phyloP scores from a whole-genome alignment of 1,140 invertebrate genomes.

The Gryon sp. region DNA sequence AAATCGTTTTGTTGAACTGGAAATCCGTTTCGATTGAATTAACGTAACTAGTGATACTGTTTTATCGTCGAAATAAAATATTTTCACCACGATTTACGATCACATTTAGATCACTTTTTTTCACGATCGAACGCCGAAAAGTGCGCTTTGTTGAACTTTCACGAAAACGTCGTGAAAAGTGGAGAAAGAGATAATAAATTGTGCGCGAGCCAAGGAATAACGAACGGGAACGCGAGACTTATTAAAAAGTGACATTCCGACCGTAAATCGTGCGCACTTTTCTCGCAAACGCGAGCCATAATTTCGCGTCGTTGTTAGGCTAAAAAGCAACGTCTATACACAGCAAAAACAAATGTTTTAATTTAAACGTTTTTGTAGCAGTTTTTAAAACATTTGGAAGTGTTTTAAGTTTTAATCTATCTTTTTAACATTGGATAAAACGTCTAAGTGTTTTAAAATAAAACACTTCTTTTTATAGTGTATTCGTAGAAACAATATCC shows the following conservation, averaged over 20 bases:
- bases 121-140: constrained; percentile 6
- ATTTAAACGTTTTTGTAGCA: no score
- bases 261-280: constrained; percentile 26
- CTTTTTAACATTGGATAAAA: no score
- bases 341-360: no score
- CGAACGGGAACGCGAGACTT: constrained; percentile 20
- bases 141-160: neutral
- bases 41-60: no score
- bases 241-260: constrained; percentile 35
- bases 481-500: no score
- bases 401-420: no score
- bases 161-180: neutral
- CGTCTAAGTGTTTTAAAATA: no score
- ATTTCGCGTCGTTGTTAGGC: constrained; percentile 24
- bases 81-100: constrained; percentile 9
- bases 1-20: no score
- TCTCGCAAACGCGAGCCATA: constrained; percentile 14
- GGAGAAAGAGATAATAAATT: neutral
- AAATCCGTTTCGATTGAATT: no score
- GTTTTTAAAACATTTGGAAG: no score
- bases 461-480: no score
- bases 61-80: constrained; percentile 12
- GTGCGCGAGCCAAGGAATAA: constrained; percentile 5
- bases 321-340: no score
- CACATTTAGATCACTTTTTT: neutral